phyloP scores from a whole-genome alignment of 1,140 invertebrate genomes.

The Bilobella aurantiaca region DNA sequence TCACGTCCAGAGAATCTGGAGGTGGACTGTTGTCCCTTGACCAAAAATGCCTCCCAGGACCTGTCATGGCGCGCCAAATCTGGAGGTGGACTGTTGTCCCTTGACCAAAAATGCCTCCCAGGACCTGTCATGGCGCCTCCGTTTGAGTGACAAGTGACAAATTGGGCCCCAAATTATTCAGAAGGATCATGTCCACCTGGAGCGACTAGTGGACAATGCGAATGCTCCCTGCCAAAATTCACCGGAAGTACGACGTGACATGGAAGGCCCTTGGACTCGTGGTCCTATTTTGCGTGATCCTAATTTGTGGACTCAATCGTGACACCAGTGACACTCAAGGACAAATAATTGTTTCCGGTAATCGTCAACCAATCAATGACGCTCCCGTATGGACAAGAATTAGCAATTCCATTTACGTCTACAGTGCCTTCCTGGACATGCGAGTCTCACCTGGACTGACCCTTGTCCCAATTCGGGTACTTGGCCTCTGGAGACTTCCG shows the following conservation, averaged over 20 bases:
- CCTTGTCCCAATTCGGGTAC: slow-evolving; percentile 13
- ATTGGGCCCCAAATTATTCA: slow-evolving; percentile 4
- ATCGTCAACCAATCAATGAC: background rate
- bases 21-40: too few species aligned
- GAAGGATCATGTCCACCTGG: background rate
- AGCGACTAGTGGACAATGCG: background rate
- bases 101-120: too few species aligned
- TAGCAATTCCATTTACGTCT: slow-evolving; percentile 21
- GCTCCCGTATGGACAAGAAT: slow-evolving; percentile 23
- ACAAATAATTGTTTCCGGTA: too few species aligned
- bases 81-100: too few species aligned
- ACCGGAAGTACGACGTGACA: too few species aligned
- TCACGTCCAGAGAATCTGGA: too few species aligned
- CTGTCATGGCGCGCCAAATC: too few species aligned
- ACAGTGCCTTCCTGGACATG: slow-evolving; percentile 29
- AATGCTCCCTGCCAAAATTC: background rate
- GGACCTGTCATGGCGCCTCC: too few species aligned
- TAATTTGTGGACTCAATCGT: too few species aligned
- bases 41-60: too few species aligned
- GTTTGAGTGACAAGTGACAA: slow-evolving; percentile 7
- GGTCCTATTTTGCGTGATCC: too few species aligned
- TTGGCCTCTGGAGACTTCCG: slow-evolving; percentile 21
- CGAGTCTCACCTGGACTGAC: background rate
- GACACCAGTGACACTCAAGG: background rate
- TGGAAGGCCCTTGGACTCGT: too few species aligned